Evolutionary conservation across 2,888 invertebrate species (phyloP).

Genomic region (Noctua janthina): DNA sequence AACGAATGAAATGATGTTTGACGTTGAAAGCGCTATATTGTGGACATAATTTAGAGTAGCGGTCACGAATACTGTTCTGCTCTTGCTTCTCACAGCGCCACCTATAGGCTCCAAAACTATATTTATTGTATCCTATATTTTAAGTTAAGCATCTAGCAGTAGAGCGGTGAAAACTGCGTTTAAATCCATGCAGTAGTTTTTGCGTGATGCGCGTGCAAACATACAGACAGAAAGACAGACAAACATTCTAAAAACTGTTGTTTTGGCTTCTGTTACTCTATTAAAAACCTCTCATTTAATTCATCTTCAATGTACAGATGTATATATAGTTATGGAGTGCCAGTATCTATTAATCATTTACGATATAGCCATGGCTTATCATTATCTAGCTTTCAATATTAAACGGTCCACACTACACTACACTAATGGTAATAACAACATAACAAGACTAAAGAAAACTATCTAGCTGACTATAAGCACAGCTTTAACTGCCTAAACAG

Average conservation of each 20-base stretch:
- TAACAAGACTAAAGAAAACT: not conserved
- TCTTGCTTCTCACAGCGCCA: too few relatives aligned
- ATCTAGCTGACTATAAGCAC: not conserved
- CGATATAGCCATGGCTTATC: not conserved
- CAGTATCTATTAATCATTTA: not conserved
- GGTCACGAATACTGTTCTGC: conserved; percentile 18
- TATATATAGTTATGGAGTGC: not conserved
- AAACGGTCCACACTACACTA: not conserved
- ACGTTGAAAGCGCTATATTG: conserved; percentile 1
- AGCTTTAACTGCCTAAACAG: not conserved
- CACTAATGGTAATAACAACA: not conserved
- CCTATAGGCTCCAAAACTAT: too few relatives aligned
- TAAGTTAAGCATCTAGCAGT: too few relatives aligned
- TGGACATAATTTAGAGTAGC: not conserved
- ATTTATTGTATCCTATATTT: too few relatives aligned
- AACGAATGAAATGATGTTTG: conserved; percentile 13
- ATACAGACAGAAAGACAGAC: too few relatives aligned
- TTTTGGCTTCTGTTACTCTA: too few relatives aligned
- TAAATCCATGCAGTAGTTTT: too few relatives aligned
- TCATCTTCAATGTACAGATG: too few relatives aligned
- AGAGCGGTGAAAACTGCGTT: too few relatives aligned
- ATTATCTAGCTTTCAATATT: not conserved
- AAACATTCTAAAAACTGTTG: too few relatives aligned
- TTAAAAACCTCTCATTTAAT: too few relatives aligned
- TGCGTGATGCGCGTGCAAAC: too few relatives aligned